Conservation (phyloP, 2,797 vertebrate genomes). For the Malacoraja senta region DNA sequence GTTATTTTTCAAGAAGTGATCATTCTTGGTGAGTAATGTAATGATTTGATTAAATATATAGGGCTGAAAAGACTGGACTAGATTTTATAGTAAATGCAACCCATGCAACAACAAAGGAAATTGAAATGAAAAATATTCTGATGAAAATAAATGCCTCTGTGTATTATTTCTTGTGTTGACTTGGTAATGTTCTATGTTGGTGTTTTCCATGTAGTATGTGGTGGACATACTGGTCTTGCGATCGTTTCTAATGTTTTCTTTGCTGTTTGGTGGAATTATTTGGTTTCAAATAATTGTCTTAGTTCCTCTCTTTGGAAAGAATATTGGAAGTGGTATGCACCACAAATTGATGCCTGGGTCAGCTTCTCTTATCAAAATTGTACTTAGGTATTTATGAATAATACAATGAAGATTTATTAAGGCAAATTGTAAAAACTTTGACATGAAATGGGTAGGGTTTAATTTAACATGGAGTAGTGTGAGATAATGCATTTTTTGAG, state of each 20-base stretch:
- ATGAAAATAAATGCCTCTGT: constrained; percentile 12
- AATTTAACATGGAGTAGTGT: no score
- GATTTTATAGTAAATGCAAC: background rate
- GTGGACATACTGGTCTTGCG: background rate
- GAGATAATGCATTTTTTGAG: no score
- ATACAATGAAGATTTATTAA: no score
- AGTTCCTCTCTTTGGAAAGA: background rate
- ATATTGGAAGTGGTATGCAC: background rate
- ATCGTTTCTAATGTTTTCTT: background rate
- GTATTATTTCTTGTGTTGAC: background rate
- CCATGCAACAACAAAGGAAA: background rate
- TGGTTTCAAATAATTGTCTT: background rate
- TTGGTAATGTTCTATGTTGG: constrained; percentile 5
- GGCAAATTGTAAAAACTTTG: no score
- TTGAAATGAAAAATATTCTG: background rate
- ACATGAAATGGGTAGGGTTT: no score
- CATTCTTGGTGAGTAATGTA: background rate
- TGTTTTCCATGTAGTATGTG: background rate
- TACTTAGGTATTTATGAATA: no score
- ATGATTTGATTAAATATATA: background rate
- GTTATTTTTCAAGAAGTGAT: background rate
- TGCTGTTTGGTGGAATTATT: background rate
- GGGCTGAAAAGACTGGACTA: background rate
- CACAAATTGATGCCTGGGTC: no score
- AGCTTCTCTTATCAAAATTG: no score